Conservation (phyloP, 2,888 invertebrate species). For the Elmis aenea region DNA sequence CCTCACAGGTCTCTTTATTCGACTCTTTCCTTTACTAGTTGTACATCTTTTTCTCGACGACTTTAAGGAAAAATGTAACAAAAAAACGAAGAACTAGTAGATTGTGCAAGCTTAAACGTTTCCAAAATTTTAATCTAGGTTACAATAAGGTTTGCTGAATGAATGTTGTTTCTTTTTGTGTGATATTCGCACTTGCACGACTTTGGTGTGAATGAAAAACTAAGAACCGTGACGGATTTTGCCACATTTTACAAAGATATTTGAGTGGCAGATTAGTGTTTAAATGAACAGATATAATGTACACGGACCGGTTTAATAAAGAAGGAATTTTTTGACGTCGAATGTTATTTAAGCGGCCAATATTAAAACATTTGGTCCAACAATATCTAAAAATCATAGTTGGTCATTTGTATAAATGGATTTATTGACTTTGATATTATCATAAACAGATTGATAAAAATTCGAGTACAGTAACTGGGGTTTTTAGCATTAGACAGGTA, state of each 20-base stretch:
- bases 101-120: slow-evolving; percentile 11
- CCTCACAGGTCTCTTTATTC: slow-evolving; percentile 2
- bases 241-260: slow-evolving; percentile 10
- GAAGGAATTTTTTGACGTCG: no score
- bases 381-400: no score
- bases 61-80: no score
- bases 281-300: no score
- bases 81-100: slow-evolving; percentile 1
- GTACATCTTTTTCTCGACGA: not conserved
- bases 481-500: no score
- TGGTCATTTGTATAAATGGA: no score
- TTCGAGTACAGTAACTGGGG: no score
- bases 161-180: slow-evolving; percentile 6
- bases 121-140: slow-evolving; percentile 12
- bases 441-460: no score
- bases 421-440: no score
- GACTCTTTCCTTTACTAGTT: not conserved
- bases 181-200: slow-evolving; percentile 11
- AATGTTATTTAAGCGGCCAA: no score
- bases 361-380: no score
- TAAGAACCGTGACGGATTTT: slow-evolving; percentile 21
- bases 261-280: slow-evolving; percentile 14
- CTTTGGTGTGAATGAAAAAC: slow-evolving; percentile 17
- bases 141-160: slow-evolving; percentile 5
- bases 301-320: no score